Base-by-base conservation (phyloP, 2,888 invertebrate genomes). In the Aethes cnicana region DNA sequence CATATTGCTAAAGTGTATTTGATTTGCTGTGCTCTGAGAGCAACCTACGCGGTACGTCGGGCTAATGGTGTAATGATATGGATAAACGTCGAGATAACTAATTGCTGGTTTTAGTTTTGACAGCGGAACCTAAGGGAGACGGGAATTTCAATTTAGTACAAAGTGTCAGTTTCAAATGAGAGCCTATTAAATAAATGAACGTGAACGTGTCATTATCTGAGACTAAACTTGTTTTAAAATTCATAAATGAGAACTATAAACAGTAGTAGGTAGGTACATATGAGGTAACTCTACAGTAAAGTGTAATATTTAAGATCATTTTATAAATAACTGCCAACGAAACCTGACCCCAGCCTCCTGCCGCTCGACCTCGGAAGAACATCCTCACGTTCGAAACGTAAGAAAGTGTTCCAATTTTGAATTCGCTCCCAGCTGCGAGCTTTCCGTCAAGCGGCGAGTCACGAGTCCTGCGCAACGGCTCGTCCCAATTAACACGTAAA, bases 401-500 rank as follows among this genome's bases (percentile, higher is more conserved):
- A 35, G 75, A 77, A 77, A 78, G 76, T 74, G 80, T 77, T 78
- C 77, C 63, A 75, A 72, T 74, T 77, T 67, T 57, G 63, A 59
- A 69, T 68, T 66, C 63, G 60, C 65, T 52, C 52, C 59, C 54
- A 61, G 65, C 64, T 58, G 61, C 66, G 63, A 62, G 64, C 64
- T 66, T 65, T 64, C 63, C 58, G 56, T 63, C 59, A 59, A 61
- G 60, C 61, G 58, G 53, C 49, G 44, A 71, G 71, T 73, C 74
- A 72, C 74, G 73, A 65, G 56, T 59, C 55, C 55, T 58, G 57
- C 55, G 59, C 53, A 56, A 55, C 59, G 58, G 63, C 65, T 62
- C 23, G 64, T 63, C 55, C 50, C 61, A 61, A 66, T 63, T 64
- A 62, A 56, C 56, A 54, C 55, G 48, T 47, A 41, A 43, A 54